Percentiles rank a stretch among this genome's conserved stretches.
phyloP scores from a whole-genome alignment of 2,113 vertebrate species.

The Equus quagga region DNA sequence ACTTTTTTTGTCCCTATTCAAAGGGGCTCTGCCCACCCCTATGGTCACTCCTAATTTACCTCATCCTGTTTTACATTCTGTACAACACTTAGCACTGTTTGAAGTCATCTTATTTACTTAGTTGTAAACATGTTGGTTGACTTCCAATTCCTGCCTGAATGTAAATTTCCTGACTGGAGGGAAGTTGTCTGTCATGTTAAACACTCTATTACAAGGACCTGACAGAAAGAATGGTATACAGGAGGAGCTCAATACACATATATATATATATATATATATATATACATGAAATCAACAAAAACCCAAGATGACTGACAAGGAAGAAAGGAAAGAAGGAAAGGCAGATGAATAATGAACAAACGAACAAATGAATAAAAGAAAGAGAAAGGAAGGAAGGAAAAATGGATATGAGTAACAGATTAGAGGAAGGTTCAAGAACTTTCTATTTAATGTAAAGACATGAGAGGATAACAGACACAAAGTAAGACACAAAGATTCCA shows the following conservation, averaged over 20 bases:
- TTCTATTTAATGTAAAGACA: not conserved
- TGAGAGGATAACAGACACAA: not conserved
- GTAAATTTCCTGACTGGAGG: not conserved
- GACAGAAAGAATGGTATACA: not conserved
- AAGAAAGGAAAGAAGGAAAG: not conserved
- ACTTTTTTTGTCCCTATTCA: not conserved
- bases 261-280: not conserved
- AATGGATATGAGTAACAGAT: too few relatives aligned
- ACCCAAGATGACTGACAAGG: not conserved
- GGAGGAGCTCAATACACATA: not conserved
- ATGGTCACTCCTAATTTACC: not conserved
- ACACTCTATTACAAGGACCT: not conserved
- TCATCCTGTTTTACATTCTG: not conserved
- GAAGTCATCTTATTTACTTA: constrained; percentile 44
- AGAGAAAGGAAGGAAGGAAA: not conserved
- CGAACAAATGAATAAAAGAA: too few relatives aligned
- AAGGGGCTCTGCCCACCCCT: not conserved
- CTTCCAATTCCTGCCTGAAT: not conserved
- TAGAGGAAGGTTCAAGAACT: not conserved
- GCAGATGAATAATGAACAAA: too few relatives aligned
- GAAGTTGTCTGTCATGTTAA: not conserved
- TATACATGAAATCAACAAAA: not conserved
- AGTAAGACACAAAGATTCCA: too few relatives aligned
- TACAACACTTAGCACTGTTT: not conserved
- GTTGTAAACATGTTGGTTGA: constrained; percentile 40